Base-by-base conservation (phyloP, 2,113 vertebrate genomes). In the Phoxinus phoxinus region DNA sequence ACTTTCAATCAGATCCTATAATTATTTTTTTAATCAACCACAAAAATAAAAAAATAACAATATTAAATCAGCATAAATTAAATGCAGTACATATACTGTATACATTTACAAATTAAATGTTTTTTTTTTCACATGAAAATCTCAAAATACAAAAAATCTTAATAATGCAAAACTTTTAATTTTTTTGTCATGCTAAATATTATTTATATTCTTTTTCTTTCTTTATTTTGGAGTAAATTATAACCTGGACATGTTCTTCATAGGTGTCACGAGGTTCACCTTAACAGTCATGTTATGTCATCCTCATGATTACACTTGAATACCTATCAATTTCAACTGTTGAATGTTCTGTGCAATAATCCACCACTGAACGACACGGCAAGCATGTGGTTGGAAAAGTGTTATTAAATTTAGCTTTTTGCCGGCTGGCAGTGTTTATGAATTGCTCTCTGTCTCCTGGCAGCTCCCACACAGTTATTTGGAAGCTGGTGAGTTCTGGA, bases 391-490 rank as follows among this genome's bases (percentile, higher is more conserved):
- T 17, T 65, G 56, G 59, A 85, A 72, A 58, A 12, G 32, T 80
- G 71, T 21, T 11, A 75, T 37, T 58, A 51, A 74, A 74, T 84
- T 65, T 15, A 69, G n/a, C 41, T 75, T 4, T 41, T 51, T 80
- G 23, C 25, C 41, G 51, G 4, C 35, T 44, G 51, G 51, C 77
- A 32, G 75, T 86, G 25, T 86, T 79, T 69, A 56, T 85, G 48
- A 80, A 12, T 78, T 44, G 65, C 44, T 67, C 48, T 72, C 11
- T 76, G 46, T 87, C 13, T 89, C 37, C 85, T 13, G 48, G 11
- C 91, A 99, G 97, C 94, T 98, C 41, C 96, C 97, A 58, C 96
- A 97, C 32, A 94, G 92, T 87, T 87, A 72, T 9, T 23, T 97
- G 77, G 76, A 94, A 3, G 91, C 92, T 32, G 72, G 87, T 6